Evolutionary conservation across 2,113 vertebrate species (phyloP), one percentile per base, ranked within the genome.

Genomic region (Lanius ludovicianus): DNA sequence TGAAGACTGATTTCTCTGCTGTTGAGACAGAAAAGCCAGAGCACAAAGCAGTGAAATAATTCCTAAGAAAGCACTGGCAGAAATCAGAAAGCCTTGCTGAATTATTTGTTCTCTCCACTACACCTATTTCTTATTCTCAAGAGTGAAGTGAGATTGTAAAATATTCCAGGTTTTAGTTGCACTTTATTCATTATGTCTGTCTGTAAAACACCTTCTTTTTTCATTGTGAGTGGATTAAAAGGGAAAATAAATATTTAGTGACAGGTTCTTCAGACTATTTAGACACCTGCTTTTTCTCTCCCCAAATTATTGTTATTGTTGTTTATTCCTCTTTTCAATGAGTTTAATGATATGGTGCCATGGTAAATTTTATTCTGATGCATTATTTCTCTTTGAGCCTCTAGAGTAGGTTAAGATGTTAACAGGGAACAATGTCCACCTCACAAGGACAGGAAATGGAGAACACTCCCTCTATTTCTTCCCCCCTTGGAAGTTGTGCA

Each of bases 121-220:
- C 11, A 46, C 4, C 2, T 2, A 21, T 71, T 68, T 69, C n/a
- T 76, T 28, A 9, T 65, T 50, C 24, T 87, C 35, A 35, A 50
- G n/a, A 84, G n/a, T 31, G 25, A 87, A 21, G 3, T 5, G 17
- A 65, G 65, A n/a, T 16, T 69, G 17, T 77, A 67, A 95, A 91
- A 50, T 49, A 68, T 20, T 46, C 13, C 41, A 24, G 20, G 22
- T 7, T 62, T 73, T 57, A n/a, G 25, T 59, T 85, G 65, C 9
- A 21, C 4, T 68, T 82, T 37, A 42, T 65, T 15, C 4, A 15
- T 71, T 56, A 12, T 0, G 0, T 27, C 2, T 37, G 2, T 5
- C 7, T 65, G 28, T 37, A 70, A 89, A 91, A 68, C 37, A 16
- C 6, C 3, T 37, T 37, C 10, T 55, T 50, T 12, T 31, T 42